Base-by-base conservation (phyloP, 2,113 vertebrate genomes). In the Gambusia affinis region DNA sequence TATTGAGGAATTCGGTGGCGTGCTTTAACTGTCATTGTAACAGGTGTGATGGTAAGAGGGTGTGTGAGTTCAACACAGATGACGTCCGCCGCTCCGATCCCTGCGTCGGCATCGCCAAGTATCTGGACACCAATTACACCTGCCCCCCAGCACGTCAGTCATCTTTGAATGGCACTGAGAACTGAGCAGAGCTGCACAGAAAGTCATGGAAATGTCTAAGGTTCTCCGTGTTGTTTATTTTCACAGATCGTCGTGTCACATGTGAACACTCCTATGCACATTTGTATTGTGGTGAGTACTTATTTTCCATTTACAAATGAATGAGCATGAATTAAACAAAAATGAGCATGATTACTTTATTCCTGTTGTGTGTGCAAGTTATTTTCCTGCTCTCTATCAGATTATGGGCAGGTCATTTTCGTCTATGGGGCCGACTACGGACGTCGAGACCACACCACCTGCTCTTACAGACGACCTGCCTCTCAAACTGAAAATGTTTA, bases 371-470 rank as follows among this genome's bases (percentile, higher is more conserved):
- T 24, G 15, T 54, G 4, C 7, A 54, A 54, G 15, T 54, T 17
- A 54, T 54, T 24, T 24, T 57, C 51, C 24, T n/a, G 17, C 24
- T 37, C 3, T 27, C 8, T 19, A 19, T 51, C 63, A 89, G 87
- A 72, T 61, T 1, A 1, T 0, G 86, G 87, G 0, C 67, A 80
- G 63, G n/a, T 79, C 0, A 85, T 92, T 42, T 33, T 1, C 24
- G 67, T 92, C 61, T 75, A 67, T 0, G 65, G 79, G 8, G 89
- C 89, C 0, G 5, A 85, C 51, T 90, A 83, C 4, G 91, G 91
- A 61, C 89, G 89, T 27, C 42, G 5, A 12, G 86, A 92, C 73
- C 3, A 0, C 8, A 81, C 75, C 15, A 92, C 86, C 3, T 92
- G 91, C 72, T 14, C 51, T 29, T 81, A 30, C 3, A 0, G 4